Conservation (phyloP, 53 echinoderm and acorn worm species). For the Actinopyga echinites region DNA sequence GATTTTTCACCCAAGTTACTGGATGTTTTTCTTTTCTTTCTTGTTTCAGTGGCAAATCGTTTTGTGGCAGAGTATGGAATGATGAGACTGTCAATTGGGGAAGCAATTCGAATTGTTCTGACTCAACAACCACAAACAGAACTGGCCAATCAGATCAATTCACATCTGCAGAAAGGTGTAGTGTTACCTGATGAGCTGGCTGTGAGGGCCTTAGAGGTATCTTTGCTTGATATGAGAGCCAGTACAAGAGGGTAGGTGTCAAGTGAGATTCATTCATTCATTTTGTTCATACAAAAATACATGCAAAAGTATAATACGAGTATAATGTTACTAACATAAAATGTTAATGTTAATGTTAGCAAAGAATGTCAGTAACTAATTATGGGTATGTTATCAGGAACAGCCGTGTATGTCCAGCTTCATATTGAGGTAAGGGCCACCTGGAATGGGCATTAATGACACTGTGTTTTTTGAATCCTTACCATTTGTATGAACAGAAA, state of each 20-base stretch:
- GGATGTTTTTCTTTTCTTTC: background rate
- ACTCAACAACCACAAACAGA: slow-evolving; percentile 88
- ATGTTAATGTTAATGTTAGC: background rate
- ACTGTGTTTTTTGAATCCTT: too few relatives aligned
- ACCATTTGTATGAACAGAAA: too few relatives aligned
- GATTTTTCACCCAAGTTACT: too few relatives aligned
- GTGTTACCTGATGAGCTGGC: slow-evolving; percentile 87
- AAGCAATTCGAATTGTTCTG: slow-evolving; percentile 77
- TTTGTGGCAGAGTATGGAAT: slow-evolving; percentile 94
- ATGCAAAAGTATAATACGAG: background rate
- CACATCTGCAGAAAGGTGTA: slow-evolving; percentile 74
- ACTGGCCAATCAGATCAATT: slow-evolving; percentile 77
- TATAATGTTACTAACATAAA: background rate
- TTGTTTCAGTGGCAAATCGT: slow-evolving; percentile 87
- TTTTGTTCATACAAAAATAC: too few relatives aligned
- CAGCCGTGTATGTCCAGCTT: too few relatives aligned
- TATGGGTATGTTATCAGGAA: too few relatives aligned
- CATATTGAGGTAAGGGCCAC: too few relatives aligned
- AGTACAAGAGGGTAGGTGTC: slow-evolving; percentile 84
- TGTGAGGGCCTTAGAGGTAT: slow-evolving; percentile 77
- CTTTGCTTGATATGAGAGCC: slow-evolving; percentile 77
- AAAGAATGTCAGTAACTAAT: too few relatives aligned
- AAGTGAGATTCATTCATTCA: background rate
- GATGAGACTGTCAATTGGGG: slow-evolving; percentile 92
- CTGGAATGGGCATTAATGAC: too few relatives aligned